Evolutionary conservation across 2,113 vertebrate species (phyloP), one percentile per base, ranked within the genome.

Genomic region (Rousettus leschenaultii): DNA sequence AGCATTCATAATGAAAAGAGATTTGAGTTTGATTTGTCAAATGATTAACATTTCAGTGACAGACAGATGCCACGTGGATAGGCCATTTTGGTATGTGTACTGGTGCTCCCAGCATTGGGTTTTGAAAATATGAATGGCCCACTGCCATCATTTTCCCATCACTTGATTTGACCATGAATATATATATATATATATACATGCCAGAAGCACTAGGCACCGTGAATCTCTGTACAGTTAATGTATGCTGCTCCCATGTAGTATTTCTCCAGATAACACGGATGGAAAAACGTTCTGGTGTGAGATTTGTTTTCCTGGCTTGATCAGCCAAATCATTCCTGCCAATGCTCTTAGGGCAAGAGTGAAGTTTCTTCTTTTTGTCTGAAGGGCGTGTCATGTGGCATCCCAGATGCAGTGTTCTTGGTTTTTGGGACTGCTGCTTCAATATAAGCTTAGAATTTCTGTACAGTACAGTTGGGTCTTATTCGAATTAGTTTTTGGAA

Each of bases 391-490:
- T 98, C 93, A 95, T 45, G 98, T 95, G 97, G 30, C 70, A 85
- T 40, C 70, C 74, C 97, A 96, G 97, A 91, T 96, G 95, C 95
- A 43, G 97, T 96, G 94, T 98, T 98, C 98, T 96, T 92, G 98
- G 98, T 98, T 95, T 98, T 98, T 98, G 98, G 98, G 97, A 97
- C 98, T 98, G 98, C 98, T 97, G 82, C 96, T 92, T 43, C 91
- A 91, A 88, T 57, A 53, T 40, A 96, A 9, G 94, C 92, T 95
- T 82, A 97, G 97, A 97, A 92, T 95, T 95, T 97, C 98, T 24
- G 38, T 45, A 96, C 55, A 88, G 98, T 80, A 96, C 79, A 80
- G 98, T 80, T 97, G 97, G 28, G 92, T 97, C 94, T 98, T 94
- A 65, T 87, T 98, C 61, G 82, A 97, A 97, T 96, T 95, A 97